Percentiles rank a stretch among this genome's conserved stretches.
phyloP scores from a whole-genome alignment of 2,888 invertebrate species.

The Ormyrus thymus region DNA sequence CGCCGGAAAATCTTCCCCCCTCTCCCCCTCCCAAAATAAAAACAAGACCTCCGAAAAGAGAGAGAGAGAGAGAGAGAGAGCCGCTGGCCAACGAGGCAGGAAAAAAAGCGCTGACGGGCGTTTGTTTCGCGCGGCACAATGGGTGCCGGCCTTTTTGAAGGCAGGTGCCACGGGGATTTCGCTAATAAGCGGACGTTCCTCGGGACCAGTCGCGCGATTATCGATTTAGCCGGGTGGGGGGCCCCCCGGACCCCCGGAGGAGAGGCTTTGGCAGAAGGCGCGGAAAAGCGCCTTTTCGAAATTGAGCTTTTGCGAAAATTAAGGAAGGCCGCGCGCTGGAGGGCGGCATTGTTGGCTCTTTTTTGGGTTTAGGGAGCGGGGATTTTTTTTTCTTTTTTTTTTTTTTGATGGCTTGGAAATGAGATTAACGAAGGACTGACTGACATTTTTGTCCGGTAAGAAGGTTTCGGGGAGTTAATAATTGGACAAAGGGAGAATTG shows the following conservation, averaged over 20 bases:
- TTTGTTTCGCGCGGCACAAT: constrained; percentile 63
- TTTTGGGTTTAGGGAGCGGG: no score
- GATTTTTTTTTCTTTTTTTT: no score
- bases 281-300: constrained; percentile 27
- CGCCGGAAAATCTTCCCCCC: constrained; percentile 28
- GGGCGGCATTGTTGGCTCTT: no score
- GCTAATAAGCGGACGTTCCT: constrained; percentile 64
- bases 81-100: constrained; percentile 30
- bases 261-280: constrained; percentile 4
- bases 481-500: no score
- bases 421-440: no score
- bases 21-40: background rate
- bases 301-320: constrained; percentile 30
- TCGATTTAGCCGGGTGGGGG: constrained; percentile 60
- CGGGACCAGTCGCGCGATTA: constrained; percentile 54
- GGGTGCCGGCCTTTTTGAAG: constrained; percentile 64
- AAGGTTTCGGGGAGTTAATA: no score
- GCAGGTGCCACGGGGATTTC: constrained; percentile 59
- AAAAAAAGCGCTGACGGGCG: constrained; percentile 33
- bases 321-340: no score
- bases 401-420: no score
- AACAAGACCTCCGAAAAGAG: constrained; percentile 1
- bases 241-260: background rate
- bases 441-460: no score
- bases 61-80: no score